Conservation (phyloP, 2,888 invertebrate species). For the Oscheius onirici region DNA sequence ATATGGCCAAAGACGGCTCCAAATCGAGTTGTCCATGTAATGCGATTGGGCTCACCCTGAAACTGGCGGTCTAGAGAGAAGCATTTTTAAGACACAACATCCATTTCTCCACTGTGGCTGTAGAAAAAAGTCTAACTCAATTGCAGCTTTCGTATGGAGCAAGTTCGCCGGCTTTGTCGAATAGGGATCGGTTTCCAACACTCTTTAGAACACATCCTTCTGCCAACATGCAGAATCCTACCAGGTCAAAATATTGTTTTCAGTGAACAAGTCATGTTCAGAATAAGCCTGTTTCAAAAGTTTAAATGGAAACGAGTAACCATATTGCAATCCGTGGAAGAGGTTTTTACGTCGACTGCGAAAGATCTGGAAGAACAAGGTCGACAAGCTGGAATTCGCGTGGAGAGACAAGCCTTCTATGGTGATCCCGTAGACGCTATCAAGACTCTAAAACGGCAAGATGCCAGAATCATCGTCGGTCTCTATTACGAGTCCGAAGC, state of each 20-base stretch:
- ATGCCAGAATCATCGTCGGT: conserved; percentile 96
- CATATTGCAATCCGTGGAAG: conserved; percentile 96
- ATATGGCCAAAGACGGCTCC: conserved; percentile 19
- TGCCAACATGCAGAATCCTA: conserved; percentile 86
- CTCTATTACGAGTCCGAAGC: conserved; percentile 98
- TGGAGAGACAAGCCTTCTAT: conserved; percentile 93
- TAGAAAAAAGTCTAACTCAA: conserved; percentile 10
- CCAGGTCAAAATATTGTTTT: conserved; percentile 47
- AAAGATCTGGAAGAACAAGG: conserved; percentile 94
- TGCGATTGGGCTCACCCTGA: conserved; percentile 25
- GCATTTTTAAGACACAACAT: conserved; percentile 26
- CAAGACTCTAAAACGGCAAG: conserved; percentile 88
- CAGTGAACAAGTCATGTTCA: conserved; percentile 20
- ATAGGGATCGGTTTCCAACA: conserved; percentile 94
- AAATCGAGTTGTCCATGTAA: conserved; percentile 31
- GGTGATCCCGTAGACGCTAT: conserved; percentile 95
- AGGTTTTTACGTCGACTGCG: conserved; percentile 83
- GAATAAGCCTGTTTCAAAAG: conserved; percentile 94
- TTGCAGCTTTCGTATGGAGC: conserved; percentile 95
- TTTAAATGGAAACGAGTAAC: conserved; percentile 97
- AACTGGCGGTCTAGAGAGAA: conserved; percentile 11
- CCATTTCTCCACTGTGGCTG: neutral
- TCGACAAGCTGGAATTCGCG: conserved; percentile 90
- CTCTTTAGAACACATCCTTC: conserved; percentile 98
- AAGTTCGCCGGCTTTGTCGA: conserved; percentile 95